These are phyloP conservation scores for Mylabris sibirica DNA, from an alignment of 2,888 invertebrate species.

Conservation along the genomic window DNA sequence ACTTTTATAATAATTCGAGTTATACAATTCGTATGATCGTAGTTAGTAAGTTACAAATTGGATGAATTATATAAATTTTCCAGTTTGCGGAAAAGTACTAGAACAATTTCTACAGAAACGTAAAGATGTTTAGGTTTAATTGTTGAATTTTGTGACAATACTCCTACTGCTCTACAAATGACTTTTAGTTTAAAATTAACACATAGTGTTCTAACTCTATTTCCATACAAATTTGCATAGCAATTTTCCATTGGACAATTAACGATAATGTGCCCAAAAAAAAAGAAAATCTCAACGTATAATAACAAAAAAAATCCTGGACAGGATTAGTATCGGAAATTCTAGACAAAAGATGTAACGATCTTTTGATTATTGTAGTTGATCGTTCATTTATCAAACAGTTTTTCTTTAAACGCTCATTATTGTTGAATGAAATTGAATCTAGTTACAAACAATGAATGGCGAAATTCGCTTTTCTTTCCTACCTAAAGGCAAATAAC, in stretches of 20 bases:
- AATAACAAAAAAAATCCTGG: neutral
- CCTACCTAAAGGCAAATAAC: neutral
- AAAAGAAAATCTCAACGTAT: neutral
- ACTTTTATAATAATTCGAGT: neutral
- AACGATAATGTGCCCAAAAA: neutral
- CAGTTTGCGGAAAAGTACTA: neutral
- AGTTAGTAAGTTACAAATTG: neutral
- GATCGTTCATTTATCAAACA: constrained; percentile 5
- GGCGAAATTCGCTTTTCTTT: neutral
- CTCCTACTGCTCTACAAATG: neutral
- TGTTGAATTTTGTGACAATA: constrained; percentile 8
- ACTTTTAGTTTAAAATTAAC: constrained; percentile 10
- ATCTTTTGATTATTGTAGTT: neutral
- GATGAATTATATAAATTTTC: neutral
- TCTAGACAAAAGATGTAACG: neutral
- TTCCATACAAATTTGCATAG: neutral
- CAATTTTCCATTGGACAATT: neutral
- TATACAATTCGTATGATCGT: neutral
- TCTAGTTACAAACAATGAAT: neutral
- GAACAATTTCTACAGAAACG: neutral
- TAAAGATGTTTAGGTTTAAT: constrained; percentile 5
- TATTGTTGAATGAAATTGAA: neutral
- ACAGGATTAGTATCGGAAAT: neutral
- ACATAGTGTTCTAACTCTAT: neutral
- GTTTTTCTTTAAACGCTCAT: neutral